Evolutionary conservation across 2,797 vertebrate genomes (phyloP), one percentile per base, ranked within the genome.

Genomic region (Coregonus ussuriensis): DNA sequence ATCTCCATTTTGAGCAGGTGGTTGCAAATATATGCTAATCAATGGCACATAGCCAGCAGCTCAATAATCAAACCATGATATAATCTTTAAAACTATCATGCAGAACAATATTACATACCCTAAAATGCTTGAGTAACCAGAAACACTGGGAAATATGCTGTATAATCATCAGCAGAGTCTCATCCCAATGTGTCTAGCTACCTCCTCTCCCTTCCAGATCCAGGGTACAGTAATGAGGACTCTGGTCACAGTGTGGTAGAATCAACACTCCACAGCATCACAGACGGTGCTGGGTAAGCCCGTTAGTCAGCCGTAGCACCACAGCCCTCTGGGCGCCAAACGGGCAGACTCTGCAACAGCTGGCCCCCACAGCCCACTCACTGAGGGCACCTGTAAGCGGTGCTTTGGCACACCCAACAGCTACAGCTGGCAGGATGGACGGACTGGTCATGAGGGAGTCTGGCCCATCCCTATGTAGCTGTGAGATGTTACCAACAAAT

Each of bases 291-390:
- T 81, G 83, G 84, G 89, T 88, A 88, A 81, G 79, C 82, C 73
- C 82, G 88, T 90, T 90, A 88, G 78, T 91, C 91, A 85, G 41
- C 41, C 9, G 2, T 47, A 47, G 82, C 75, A 83, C 76, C 51
- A 86, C 66, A 70, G 66, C 76, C 74, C 59, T 53, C 47, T 81
- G 69, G 80, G 62, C 83, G 15, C 79, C 72, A 84, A 67, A 33
- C 71, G 3, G 86, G 84, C 84, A 89, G 80, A 80, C 37, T 66
- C 81, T 72, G 63, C 66, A 91, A 88, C 90, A 93, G 88, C 89
- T 90, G 90, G 88, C 87, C 31, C 72, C 77, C 76, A 79, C 84
- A 87, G 79, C 82, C 87, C 83, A 83, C 84, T 86, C 81, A 14
- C 79, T 71, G 29, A 77, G 82, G 77, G 77, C 86, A 89, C 89